Percentiles rank a stretch among this genome's conserved stretches.
Conservation (phyloP, 2,888 invertebrate species). For the Dastarcus helophoroides region DNA sequence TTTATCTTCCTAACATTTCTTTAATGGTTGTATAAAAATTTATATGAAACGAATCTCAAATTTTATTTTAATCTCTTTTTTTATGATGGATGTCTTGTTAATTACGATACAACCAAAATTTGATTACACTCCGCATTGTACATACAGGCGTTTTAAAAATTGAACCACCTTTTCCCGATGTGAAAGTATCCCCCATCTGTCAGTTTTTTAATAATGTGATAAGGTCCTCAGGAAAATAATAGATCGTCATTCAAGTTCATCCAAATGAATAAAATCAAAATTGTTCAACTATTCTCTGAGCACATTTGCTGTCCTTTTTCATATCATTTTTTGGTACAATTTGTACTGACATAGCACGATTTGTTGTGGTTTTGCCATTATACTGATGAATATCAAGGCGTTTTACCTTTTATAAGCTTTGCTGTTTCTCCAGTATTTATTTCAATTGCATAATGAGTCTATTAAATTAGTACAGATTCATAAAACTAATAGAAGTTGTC, state of each 20-base stretch:
- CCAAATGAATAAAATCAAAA: constrained; percentile 31
- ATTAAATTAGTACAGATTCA: no score
- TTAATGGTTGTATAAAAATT: constrained; percentile 21
- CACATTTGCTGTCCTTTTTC: no score
- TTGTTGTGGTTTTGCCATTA: no score
- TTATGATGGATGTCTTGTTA: constrained; percentile 10
- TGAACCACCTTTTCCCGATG: constrained; percentile 2
- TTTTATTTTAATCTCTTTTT: constrained; percentile 20
- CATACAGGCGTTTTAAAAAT: constrained; percentile 5
- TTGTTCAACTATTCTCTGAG: no score
- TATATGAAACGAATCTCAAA: constrained; percentile 27
- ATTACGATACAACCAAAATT: constrained; percentile 6
- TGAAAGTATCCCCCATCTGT: constrained; percentile 6
- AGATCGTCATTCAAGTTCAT: constrained; percentile 31
- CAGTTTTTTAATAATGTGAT: constrained; percentile 34
- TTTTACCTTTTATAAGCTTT: no score
- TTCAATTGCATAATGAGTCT: no score
- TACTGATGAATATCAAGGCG: no score
- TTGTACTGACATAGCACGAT: no score
- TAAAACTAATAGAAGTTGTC: no score
- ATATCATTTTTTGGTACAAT: no score
- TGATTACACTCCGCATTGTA: constrained; percentile 7
- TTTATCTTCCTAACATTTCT: constrained; percentile 21
- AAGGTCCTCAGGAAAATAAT: constrained; percentile 38
- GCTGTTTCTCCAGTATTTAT: no score